Percentiles rank a stretch among this genome's conserved stretches.
These are phyloP conservation scores for Sebastes miniatus DNA, from an alignment of 2,797 vertebrate genomes.

Conservation along the genomic window DNA sequence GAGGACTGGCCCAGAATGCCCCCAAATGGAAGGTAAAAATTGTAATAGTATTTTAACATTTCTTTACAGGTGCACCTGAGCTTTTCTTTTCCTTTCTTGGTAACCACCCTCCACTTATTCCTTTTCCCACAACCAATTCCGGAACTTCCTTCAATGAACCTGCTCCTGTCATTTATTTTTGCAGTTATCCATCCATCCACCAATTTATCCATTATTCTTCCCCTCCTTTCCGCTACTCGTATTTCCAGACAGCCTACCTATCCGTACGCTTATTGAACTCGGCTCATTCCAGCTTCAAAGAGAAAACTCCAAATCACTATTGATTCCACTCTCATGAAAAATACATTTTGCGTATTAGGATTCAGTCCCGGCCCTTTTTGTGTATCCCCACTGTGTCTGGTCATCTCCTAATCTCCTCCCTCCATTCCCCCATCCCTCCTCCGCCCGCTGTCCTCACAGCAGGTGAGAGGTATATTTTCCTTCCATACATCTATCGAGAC, in stretches of 20 bases:
- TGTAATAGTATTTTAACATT: neutral
- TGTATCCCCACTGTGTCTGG: slow-evolving; percentile 43
- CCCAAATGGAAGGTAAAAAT: neutral
- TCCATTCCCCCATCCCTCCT: slow-evolving; percentile 16
- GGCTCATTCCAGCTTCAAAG: slow-evolving; percentile 54
- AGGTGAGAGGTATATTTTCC: slow-evolving; percentile 72
- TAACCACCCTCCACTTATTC: neutral
- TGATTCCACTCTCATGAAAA: slow-evolving; percentile 76
- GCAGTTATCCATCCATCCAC: slow-evolving; percentile 43
- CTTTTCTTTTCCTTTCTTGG: neutral
- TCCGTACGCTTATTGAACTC: slow-evolving; percentile 9
- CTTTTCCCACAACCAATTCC: slow-evolving; percentile 24
- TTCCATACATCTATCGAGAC: slow-evolving; percentile 65
- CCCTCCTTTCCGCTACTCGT: slow-evolving; percentile 17
- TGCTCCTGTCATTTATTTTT: slow-evolving; percentile 50
- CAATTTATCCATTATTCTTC: slow-evolving; percentile 32
- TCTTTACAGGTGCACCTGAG: neutral
- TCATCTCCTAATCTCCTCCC: slow-evolving; percentile 53
- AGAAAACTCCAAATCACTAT: slow-evolving; percentile 75
- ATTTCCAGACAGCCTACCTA: slow-evolving; percentile 45
- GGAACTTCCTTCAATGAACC: slow-evolving; percentile 40
- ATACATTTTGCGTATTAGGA: slow-evolving; percentile 72
- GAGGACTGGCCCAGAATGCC: neutral
- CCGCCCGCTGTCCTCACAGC: slow-evolving; percentile 24
- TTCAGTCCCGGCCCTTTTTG: slow-evolving; percentile 46